These are phyloP conservation scores for Abramis brama DNA, from an alignment of 2,113 vertebrate genomes.

Conservation along the genomic window DNA sequence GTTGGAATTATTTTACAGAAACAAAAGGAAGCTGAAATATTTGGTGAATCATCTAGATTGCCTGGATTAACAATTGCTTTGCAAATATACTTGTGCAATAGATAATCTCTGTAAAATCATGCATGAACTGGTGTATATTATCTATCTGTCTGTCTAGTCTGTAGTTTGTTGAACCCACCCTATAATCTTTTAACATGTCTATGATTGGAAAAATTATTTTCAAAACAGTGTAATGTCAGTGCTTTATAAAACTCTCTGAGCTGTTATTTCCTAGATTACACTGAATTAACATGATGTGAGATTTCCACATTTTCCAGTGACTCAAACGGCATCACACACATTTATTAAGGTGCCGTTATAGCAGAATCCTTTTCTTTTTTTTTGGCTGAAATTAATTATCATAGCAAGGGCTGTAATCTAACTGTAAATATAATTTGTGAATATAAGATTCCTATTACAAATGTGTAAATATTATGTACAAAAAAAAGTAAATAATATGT, in stretches of 20 bases:
- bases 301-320: not conserved
- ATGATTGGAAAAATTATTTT: too few species aligned
- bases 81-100: not conserved
- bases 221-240: not conserved
- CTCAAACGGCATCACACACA: not conserved
- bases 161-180: not conserved
- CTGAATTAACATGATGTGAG: not conserved
- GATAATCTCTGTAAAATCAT: not conserved
- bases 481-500: not conserved
- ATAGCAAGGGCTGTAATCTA: not conserved
- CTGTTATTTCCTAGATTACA: not conserved
- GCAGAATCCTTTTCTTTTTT: too few species aligned
- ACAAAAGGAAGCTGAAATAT: not conserved
- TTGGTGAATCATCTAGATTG: not conserved
- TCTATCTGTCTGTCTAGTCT: not conserved
- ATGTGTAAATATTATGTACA: not conserved
- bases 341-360: not conserved
- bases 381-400: not conserved
- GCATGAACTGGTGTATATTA: not conserved
- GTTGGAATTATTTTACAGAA: constrained; percentile 18
- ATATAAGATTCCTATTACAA: not conserved
- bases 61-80: not conserved
- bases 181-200: not conserved
- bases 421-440: not conserved
- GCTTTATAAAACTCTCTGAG: not conserved